phyloP scores from a whole-genome alignment of 2,113 vertebrate genomes.

The Pomatostomus ruficeps region DNA sequence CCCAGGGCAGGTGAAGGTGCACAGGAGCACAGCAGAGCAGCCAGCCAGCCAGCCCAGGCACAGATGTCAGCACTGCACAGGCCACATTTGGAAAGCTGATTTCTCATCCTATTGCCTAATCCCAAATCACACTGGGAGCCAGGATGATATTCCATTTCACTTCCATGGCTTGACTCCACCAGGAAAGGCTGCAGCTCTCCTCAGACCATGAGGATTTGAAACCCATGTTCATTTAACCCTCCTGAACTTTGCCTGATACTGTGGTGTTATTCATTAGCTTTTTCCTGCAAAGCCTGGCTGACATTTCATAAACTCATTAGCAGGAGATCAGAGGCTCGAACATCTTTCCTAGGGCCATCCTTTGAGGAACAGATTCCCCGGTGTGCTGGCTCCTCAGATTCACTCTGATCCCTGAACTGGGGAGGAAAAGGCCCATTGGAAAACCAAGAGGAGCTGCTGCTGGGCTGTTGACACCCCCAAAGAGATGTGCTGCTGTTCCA shows the following conservation, averaged over 20 bases:
- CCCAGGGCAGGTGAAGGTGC: background rate
- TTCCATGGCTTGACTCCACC: background rate
- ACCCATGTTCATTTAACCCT: conserved; percentile 24
- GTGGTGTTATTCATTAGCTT: conserved; percentile 11
- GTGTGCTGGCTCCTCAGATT: background rate
- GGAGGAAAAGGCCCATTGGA: background rate
- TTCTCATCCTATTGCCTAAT: background rate
- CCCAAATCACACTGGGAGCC: background rate
- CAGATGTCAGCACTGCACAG: background rate
- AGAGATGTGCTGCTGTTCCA: background rate
- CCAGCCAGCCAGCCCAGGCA: background rate
- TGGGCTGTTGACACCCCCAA: background rate
- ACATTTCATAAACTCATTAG: conserved; percentile 38
- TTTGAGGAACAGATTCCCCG: background rate
- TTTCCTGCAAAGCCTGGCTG: conserved; percentile 20
- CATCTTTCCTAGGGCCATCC: background rate
- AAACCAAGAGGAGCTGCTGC: background rate
- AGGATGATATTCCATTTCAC: background rate
- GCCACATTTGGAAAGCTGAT: background rate
- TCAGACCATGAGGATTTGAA: background rate
- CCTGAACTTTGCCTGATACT: conserved; percentile 18
- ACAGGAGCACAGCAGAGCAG: background rate
- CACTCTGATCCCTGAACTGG: background rate
- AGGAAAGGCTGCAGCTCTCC: background rate
- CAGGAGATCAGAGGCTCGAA: background rate